Evolutionary conservation across 2,797 vertebrate genomes (phyloP).

Genomic region (Ctenochaetus hawaiiensis): DNA sequence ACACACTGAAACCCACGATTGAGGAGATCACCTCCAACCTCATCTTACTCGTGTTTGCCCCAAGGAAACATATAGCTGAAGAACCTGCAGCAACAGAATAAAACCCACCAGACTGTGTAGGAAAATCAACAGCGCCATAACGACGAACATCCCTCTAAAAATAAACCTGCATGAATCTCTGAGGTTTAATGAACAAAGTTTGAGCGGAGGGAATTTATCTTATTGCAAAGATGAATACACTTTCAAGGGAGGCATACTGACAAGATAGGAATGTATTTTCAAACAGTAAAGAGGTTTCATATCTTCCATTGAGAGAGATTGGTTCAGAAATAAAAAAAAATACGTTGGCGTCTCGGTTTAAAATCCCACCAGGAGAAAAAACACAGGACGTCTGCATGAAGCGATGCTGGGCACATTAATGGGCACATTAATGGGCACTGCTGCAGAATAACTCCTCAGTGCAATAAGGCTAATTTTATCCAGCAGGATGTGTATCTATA

Average conservation of each 20-base stretch:
- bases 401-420: constrained; percentile 3
- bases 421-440: constrained; percentile 5
- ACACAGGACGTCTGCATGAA: neutral
- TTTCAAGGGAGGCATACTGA: constrained; percentile 65
- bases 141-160: constrained; percentile 62
- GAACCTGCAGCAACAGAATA: constrained; percentile 41
- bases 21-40: constrained; percentile 60
- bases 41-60: constrained; percentile 44
- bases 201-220: constrained; percentile 62
- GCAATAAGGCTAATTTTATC: neutral
- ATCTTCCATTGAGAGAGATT: constrained; percentile 55
- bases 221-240: constrained; percentile 67
- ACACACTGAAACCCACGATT: constrained; percentile 28
- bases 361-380: constrained; percentile 32
- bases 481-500: neutral
- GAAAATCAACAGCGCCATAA: constrained; percentile 57
- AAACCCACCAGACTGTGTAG: constrained; percentile 52
- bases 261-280: constrained; percentile 60
- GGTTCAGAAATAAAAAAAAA: constrained; percentile 41
- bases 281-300: constrained; percentile 54
- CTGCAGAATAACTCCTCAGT: constrained; percentile 22
- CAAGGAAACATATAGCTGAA: constrained; percentile 45
- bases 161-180: constrained; percentile 69
- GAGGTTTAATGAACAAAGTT: constrained; percentile 70
- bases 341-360: constrained; percentile 51